Evolutionary conservation across 2,888 invertebrate genomes (phyloP).

Genomic region (Drosophila longiperda): DNA sequence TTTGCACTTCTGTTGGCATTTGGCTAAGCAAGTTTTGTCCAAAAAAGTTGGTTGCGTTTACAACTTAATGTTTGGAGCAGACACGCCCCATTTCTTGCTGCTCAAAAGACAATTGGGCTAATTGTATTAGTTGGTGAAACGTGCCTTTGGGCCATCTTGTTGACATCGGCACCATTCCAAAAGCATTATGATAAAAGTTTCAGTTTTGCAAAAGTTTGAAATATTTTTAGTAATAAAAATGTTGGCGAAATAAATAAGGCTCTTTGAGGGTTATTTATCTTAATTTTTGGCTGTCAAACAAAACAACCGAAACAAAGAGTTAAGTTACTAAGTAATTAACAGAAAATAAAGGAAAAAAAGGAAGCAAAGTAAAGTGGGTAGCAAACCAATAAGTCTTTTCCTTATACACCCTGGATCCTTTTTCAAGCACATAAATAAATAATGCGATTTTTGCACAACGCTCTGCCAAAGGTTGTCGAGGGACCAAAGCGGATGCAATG

Average conservation of each 20-base stretch:
- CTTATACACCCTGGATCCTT: slow-evolving; percentile 16
- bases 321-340: slow-evolving; percentile 50
- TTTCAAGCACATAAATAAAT: slow-evolving; percentile 69
- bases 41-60: slow-evolving; percentile 38
- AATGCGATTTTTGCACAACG: slow-evolving; percentile 67
- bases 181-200: slow-evolving; percentile 59
- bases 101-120: slow-evolving; percentile 77
- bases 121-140: slow-evolving; percentile 67
- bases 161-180: slow-evolving; percentile 19
- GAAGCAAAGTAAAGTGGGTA: not conserved
- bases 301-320: slow-evolving; percentile 59
- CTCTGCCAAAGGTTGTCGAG: slow-evolving; percentile 43
- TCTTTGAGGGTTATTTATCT: slow-evolving; percentile 71
- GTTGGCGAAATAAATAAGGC: slow-evolving; percentile 49
- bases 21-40: slow-evolving; percentile 31
- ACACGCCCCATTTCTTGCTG: slow-evolving; percentile 37
- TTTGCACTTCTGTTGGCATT: slow-evolving; percentile 27
- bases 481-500: slow-evolving; percentile 46
- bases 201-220: slow-evolving; percentile 37
- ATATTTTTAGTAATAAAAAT: slow-evolving; percentile 24
- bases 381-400: slow-evolving; percentile 37
- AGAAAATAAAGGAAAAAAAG: slow-evolving; percentile 10
- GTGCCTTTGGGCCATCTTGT: slow-evolving; percentile 44
- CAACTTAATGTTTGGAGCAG: slow-evolving; percentile 64
- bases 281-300: slow-evolving; percentile 59